phyloP scores from a whole-genome alignment of 2,888 invertebrate genomes.

The Eudemis profundana region DNA sequence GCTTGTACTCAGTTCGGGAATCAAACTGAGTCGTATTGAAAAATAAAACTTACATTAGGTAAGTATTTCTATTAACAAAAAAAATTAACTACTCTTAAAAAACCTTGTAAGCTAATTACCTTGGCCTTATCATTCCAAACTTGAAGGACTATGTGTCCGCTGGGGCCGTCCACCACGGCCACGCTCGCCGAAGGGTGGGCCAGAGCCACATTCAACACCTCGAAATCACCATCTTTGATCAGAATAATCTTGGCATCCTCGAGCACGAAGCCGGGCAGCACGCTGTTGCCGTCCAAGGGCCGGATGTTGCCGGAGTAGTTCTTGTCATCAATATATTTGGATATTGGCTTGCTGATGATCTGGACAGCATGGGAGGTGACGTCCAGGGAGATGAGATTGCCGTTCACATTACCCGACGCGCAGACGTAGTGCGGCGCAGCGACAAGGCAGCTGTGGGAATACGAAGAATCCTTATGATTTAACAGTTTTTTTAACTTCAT shows the following conservation, averaged over 20 bases:
- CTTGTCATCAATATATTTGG: conserved; percentile 57
- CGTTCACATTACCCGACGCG: conserved; percentile 77
- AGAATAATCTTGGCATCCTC: conserved; percentile 70
- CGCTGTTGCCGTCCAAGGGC: conserved; percentile 65
- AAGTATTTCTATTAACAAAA: too few relatives aligned
- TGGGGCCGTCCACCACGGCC: conserved; percentile 65
- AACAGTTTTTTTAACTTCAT: too few relatives aligned
- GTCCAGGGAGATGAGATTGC: conserved; percentile 86
- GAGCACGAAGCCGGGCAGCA: conserved; percentile 70
- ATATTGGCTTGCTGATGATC: conserved; percentile 77
- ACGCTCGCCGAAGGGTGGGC: conserved; percentile 65
- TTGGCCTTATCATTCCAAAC: conserved; percentile 67
- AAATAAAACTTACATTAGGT: too few relatives aligned
- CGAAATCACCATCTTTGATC: conserved; percentile 68
- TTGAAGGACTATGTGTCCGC: conserved; percentile 67
- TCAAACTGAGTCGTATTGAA: too few relatives aligned
- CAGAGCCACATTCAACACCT: conserved; percentile 58
- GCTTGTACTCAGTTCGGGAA: too few relatives aligned
- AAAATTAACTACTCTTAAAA: background rate
- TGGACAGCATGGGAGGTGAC: conserved; percentile 82
- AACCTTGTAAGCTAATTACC: conserved; percentile 51
- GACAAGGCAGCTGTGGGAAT: conserved; percentile 85
- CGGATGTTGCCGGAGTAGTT: conserved; percentile 58
- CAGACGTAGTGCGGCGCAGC: conserved; percentile 88
- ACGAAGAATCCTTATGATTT: background rate